phyloP scores from a whole-genome alignment of 2,888 invertebrate species.

The Dicycla oo region DNA sequence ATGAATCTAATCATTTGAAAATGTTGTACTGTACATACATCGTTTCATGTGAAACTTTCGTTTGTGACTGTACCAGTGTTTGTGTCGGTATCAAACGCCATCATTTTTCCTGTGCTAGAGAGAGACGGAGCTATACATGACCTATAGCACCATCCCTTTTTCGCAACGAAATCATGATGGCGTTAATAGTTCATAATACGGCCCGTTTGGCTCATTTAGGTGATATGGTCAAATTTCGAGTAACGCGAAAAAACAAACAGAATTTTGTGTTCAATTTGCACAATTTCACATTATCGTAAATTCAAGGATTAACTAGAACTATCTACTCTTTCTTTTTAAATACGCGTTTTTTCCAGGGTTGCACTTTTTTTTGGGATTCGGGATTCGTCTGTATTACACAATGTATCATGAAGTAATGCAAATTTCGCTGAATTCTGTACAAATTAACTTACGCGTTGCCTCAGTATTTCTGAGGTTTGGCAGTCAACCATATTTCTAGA shows the following conservation, averaged over 20 bases:
- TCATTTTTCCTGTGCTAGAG: no score
- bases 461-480: neutral
- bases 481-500: neutral
- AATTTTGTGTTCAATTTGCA: neutral
- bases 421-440: neutral
- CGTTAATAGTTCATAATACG: no score
- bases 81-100: constrained; percentile 1
- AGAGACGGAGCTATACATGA: no score
- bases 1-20: no score
- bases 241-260: neutral
- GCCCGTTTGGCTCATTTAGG: constrained; percentile 1
- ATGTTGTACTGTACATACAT: no score
- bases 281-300: neutral
- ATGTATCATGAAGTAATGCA: neutral
- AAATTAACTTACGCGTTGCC: neutral
- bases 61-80: constrained; percentile 24
- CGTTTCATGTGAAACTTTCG: neutral
- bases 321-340: neutral
- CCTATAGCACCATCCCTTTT: no score
- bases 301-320: neutral
- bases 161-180: no score
- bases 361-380: neutral
- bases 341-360: neutral
- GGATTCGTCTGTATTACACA: neutral
- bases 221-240: constrained; percentile 2